Evolutionary conservation across 2,888 invertebrate genomes (phyloP), one percentile per base, ranked within the genome.

Genomic region (Steinernema scapterisci): DNA sequence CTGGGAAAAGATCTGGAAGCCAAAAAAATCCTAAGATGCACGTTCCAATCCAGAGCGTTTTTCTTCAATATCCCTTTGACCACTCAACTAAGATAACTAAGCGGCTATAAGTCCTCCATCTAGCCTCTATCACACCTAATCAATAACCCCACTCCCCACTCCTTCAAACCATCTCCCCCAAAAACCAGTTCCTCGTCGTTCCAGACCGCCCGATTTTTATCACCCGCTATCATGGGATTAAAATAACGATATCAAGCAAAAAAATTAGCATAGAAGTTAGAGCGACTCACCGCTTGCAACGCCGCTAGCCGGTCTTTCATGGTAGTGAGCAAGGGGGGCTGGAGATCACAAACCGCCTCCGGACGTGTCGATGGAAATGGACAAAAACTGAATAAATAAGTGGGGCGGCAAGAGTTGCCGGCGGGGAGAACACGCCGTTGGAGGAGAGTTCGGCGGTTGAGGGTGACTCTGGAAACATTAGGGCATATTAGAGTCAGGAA

Each of bases 241-340:
- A 38, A 38, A 38, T 6, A 38, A 38, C 38, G 38, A 6, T n/a
- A n/a, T n/a, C n/a, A n/a, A 38, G 9, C 3, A 63, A 16, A 21
- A 51, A 23, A 19, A 46, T 75, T 45, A 7, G 72, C 21, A 44
- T 63, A 44, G 44, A 25, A 45, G 21, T 19, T 74, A 31, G 56
- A 21, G 43, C 25, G 43, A 27, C 74, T 63, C 44, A 81, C 81
- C 80, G 81, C 81, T 74, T 83, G 81, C n/a, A 84, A 70, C 44
- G 83, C 83, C 51, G 78, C 80, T 75, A 83, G 74, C 45, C 83
- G 82, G 73, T 84, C 83, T 71, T 84, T 84, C 75, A 81, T 78
- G 76, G 76, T 79, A n/a, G n/a, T n/a, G n/a, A n/a, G n/a, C n/a
- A n/a, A n/a, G n/a, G 16, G 13, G 23, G 21, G 19, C 21, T 25